Base-by-base conservation (phyloP, 2,797 vertebrate species). In the Sebastes iracundus region DNA sequence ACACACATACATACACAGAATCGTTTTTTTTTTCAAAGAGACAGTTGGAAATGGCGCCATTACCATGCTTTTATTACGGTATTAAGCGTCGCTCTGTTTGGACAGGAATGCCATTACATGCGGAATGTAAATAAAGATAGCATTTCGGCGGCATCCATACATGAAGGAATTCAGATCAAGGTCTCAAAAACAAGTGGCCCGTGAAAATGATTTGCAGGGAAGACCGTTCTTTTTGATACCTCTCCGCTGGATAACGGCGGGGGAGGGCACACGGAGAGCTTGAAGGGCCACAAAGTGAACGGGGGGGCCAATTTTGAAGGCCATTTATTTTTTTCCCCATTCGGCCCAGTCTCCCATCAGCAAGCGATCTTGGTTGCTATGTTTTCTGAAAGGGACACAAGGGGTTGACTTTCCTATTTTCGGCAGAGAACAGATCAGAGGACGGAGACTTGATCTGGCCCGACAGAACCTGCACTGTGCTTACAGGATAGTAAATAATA, bases 181-280 rank as follows among this genome's bases (percentile, higher is more conserved):
- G 65, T 78, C 66, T 72, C 7, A 61, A 56, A 75, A 79, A 79
- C 30, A 90, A 91, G 86, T 78, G 77, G 84, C 62, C 66, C 77
- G 74, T 90, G 84, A 90, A 88, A 93, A 86, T 81, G 77, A 89
- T 88, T 92, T 86, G 76, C 38, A 80, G 72, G 64, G 46, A 68
- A 66, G 75, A 75, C 49, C 72, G 70, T 84, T 86, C 46, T 73
- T 89, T 91, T 75, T 77, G 64, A 86, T 72, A 46, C 80, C 38
- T 66, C 80, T 72, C 76, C 27, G 7, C 55, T 85, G 82, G 84
- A 80, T 77, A 71, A 79, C 11, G 82, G 53, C 22, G 13, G 61
- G 66, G 74, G 55, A 75, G 52, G 61, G 23, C 13, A 4, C 16
- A 11, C n/a, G 3, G 10, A 62, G 66, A 73, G 59, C 72, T 42